Percentiles rank a stretch among this genome's conserved stretches.
Conservation (phyloP, 1,140 invertebrate genomes). For the Streblospio benedicti region DNA sequence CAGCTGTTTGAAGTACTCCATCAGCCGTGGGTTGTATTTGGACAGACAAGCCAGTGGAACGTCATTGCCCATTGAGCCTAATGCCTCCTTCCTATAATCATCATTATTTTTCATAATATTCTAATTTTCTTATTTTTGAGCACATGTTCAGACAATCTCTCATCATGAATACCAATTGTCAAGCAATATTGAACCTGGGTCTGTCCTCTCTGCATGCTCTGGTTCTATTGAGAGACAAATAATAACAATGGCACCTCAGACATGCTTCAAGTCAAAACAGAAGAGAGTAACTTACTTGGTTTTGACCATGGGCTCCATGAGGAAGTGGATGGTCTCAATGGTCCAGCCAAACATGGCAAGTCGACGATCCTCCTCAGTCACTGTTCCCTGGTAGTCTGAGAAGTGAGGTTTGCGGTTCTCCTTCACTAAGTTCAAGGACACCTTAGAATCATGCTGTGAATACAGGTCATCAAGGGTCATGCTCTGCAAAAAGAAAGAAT, state of each 20-base stretch:
- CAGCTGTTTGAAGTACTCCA: conserved; percentile 98
- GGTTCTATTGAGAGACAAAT: too few species aligned
- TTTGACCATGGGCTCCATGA: conserved; percentile 90
- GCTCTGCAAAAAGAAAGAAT: conserved; percentile 11
- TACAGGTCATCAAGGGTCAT: conserved; percentile 58
- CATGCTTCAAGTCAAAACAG: not conserved
- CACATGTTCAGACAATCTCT: too few species aligned
- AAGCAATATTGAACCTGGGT: too few species aligned
- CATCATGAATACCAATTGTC: too few species aligned
- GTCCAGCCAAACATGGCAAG: conserved; percentile 88
- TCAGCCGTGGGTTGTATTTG: conserved; percentile 83
- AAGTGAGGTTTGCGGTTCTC: conserved; percentile 19
- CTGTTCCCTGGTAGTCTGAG: conserved; percentile 26
- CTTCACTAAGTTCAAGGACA: conserved; percentile 27
- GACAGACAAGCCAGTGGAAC: conserved; percentile 93
- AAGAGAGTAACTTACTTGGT: conserved; percentile 81
- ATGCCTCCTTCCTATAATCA: conserved; percentile 97
- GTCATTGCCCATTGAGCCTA: conserved; percentile 99
- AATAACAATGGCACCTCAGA: too few species aligned
- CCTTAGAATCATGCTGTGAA: conserved; percentile 33
- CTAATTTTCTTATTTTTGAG: too few species aligned
- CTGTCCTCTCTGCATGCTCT: too few species aligned
- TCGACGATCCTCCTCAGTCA: conserved; percentile 61
- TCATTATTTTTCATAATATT: conserved; percentile 31
- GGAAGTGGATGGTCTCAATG: conserved; percentile 86